Evolutionary conservation across 2,888 invertebrate species (phyloP).

Genomic region (Drosophila ustulata): DNA sequence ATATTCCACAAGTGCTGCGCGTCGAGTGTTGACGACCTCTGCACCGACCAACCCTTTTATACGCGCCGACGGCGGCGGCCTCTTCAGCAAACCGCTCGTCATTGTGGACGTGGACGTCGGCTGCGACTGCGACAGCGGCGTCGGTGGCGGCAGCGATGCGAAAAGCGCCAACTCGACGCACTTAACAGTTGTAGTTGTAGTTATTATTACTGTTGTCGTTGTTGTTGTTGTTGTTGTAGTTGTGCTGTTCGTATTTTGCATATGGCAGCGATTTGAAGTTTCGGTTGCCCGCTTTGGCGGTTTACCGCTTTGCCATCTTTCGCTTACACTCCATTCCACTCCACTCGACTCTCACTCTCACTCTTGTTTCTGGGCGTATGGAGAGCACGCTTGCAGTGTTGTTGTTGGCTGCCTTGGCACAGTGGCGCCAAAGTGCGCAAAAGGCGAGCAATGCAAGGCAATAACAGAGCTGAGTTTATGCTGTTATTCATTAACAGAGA

Average conservation of each 20-base stretch:
- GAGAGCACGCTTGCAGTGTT: slow-evolving; percentile 33
- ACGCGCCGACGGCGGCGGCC: slow-evolving; percentile 49
- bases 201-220: slow-evolving; percentile 11
- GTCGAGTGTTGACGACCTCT: slow-evolving; percentile 69
- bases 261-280: slow-evolving; percentile 47
- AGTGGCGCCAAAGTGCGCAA: slow-evolving; percentile 16
- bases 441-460: too few species aligned
- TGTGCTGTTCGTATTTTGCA: slow-evolving; percentile 48
- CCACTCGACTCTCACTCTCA: slow-evolving; percentile 17
- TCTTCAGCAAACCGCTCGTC: slow-evolving; percentile 43
- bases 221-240: slow-evolving; percentile 11
- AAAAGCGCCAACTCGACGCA: slow-evolving; percentile 58
- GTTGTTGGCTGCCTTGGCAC: slow-evolving; percentile 40
- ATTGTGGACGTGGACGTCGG: slow-evolving; percentile 26
- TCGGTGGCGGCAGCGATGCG: slow-evolving; percentile 53
- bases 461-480: too few species aligned
- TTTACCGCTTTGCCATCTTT: slow-evolving; percentile 40
- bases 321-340: slow-evolving; percentile 12
- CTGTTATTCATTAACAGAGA: too few species aligned
- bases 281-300: slow-evolving; percentile 33
- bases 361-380: slow-evolving; percentile 24
- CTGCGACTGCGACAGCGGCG: background rate
- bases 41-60: slow-evolving; percentile 72
- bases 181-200: slow-evolving; percentile 34
- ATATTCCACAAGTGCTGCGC: slow-evolving; percentile 56